Base-by-base conservation (phyloP, 2,113 vertebrate genomes). In the Syngnathoides biaculeatus region DNA sequence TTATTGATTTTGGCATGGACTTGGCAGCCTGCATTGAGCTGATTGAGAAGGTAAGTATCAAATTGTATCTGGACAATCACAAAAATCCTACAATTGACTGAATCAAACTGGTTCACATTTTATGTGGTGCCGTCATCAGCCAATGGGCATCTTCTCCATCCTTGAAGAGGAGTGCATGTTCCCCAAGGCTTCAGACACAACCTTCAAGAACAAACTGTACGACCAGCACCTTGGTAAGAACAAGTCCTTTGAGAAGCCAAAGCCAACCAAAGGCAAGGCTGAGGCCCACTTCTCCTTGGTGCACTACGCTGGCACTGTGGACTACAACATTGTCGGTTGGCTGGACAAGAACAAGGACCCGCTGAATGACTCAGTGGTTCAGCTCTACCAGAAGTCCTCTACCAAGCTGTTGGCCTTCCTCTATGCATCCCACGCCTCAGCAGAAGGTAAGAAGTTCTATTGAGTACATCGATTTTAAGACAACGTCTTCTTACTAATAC, bases 201-300 rank as follows among this genome's bases (percentile, higher is more conserved):
- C 96, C 91, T 96, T 96, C 81, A 94, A 94, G 82, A 95, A 94
- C 86, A 94, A 95, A 75, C 90, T 95, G 5, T 94, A 94, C 30
- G 94, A 95, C 35, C 94, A 95, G 58, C 94, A 95, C 10, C 85
- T 95, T 71, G 94, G 94, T 8, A 95, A 93, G 74, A 92, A 20
- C 52, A 73, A 75, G 53, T 75, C 80, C 8, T 90, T 90, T 57
- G 75, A 90, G 56, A 90, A 90, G 60, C 88, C 86, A 1, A 92
- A 89, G 15, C 88, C 87, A 0, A 64, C 77, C 52, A 92, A 92
- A 79, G 89, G 89, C 61, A 91, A 92, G 67, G 74, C 89, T 50
- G 89, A 91, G 66, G 90, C 89, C 1, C 89, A 91, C 67, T 92
- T 92, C 45, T 73, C 88, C 4, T 64, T 92, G 67, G 59, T 88